Base-by-base conservation (phyloP, 2,888 invertebrate genomes). In the Latheticus oryzae region DNA sequence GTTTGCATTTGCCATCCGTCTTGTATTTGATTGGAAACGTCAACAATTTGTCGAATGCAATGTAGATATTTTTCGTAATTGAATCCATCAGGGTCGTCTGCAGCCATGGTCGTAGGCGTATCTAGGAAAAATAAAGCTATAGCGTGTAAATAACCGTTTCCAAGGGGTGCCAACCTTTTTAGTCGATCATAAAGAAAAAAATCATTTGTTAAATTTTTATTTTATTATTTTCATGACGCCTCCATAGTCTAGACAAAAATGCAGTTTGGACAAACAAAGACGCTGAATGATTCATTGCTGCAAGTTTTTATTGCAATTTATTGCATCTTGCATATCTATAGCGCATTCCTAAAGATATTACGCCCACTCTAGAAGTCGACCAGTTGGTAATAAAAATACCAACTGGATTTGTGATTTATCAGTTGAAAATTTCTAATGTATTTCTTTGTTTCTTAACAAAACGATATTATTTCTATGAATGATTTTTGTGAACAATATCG, bases 241-340 rank as follows among this genome's bases (percentile, higher is more conserved):
- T 54, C 65, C 65, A 45, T 60, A 59, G 65, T 65, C 65, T 65
- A 65, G 65, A 65, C 65, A 62, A 65, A 65, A 65, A 65, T 64
- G 63, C 65, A 64, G 63, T 65, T 65, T 59, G 60, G 65, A 55
- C 59, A 61, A 64, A 63, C 58, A 58, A 58, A 58, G 58, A 67
- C 62, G 63, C 60, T 58, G 70, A 68, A 66, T 71, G 71, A 71
- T 73, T 71, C 71, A 71, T 70, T 64, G 67, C 68, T 51, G 63
- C 68, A 65, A 66, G 62, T 67, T 69, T 71, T 70, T 70, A 67
- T 70, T 68, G 67, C 70, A 65, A 71, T 71, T 70, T 71, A 70
- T 69, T 63, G 69, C 68, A 63, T 64, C 64, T 67, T 64, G 63
- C 66, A 67, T 63, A 66, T 67, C 61, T 66, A 62, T 63, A 52